Base-by-base conservation (phyloP, 1,140 invertebrate genomes). In the Drosophila erecta region DNA sequence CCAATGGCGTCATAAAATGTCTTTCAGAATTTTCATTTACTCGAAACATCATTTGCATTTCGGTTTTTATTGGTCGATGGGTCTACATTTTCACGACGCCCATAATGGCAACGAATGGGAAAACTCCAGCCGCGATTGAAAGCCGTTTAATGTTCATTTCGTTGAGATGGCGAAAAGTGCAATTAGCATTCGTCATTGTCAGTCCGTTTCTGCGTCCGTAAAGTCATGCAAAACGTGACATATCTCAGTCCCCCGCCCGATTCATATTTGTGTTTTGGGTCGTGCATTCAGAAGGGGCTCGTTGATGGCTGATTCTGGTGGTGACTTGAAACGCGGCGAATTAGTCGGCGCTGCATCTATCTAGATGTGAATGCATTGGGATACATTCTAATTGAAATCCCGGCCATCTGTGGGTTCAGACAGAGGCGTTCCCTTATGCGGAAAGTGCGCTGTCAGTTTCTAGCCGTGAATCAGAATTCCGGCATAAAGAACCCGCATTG, bases 151-250 rank as follows among this genome's bases (percentile, higher is more conserved):
- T 61, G 44, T 30, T 12, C 61, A 15, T 17, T 70, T 70, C 20
- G 61, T 44, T 43, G 60, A 51, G 64, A 49, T 57, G 67, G 43
- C 43, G 35, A 35, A 67, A 61, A 38, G 17, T 49, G 51, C 43
- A 86, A 77, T 81, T 81, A 81, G 51, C 60, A 81, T 81, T 81
- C 47, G 61, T 86, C 61, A 71, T 59, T 47, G 44, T 58, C 61
- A 74, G 55, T 49, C 51, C 43, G 43, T 76, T 33, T 56, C 15
- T 20, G 55, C 12, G 38, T 50, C 47, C 33, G 61, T 70, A 73
- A 74, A 67, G 51, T 50, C 73, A 85, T 61, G 59, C 35, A 60
- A 76, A 85, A 74, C 81, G 81, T 81, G 81, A 86, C 81, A 73
- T 24, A 55, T 40, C 73, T 65, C 44, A 61, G 71, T 60, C n/a